phyloP scores from a whole-genome alignment of 1,140 invertebrate species.

The Brachionus plicatilis region DNA sequence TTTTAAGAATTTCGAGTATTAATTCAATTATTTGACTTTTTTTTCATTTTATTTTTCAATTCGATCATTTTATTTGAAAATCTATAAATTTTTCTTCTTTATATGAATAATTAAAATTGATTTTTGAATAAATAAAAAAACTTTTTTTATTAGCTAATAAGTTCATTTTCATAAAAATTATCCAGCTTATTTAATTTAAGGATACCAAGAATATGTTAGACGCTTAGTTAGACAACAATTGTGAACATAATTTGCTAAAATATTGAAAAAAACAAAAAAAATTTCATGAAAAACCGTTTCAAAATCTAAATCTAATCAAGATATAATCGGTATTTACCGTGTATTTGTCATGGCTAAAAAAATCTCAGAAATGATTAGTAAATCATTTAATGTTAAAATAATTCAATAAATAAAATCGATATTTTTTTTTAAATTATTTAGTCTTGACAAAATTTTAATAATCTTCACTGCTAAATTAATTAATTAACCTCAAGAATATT shows the following conservation, averaged over 20 bases:
- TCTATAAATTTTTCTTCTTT: no score
- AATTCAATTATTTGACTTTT: not conserved
- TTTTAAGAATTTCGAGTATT: not conserved
- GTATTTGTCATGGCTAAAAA: not conserved
- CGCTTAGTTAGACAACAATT: not conserved
- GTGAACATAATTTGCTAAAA: not conserved
- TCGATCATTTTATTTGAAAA: no score
- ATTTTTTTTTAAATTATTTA: not conserved
- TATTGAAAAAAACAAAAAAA: not conserved
- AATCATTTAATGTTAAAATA: not conserved
- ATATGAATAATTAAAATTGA: no score
- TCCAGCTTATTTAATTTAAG: not conserved
- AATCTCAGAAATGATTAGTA: not conserved
- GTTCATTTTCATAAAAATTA: not conserved
- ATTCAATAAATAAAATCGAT: not conserved
- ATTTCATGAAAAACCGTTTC: not conserved
- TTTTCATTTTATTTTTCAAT: no score
- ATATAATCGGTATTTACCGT: not conserved
- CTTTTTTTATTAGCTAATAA: not conserved
- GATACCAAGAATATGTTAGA: not conserved
- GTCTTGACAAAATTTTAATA: not conserved
- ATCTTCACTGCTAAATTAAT: not conserved
- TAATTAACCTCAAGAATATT: not conserved
- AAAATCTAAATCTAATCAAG: not conserved
- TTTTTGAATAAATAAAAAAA: not conserved